phyloP scores from a whole-genome alignment of 2,113 vertebrate species.

The Struthidea cinerea region DNA sequence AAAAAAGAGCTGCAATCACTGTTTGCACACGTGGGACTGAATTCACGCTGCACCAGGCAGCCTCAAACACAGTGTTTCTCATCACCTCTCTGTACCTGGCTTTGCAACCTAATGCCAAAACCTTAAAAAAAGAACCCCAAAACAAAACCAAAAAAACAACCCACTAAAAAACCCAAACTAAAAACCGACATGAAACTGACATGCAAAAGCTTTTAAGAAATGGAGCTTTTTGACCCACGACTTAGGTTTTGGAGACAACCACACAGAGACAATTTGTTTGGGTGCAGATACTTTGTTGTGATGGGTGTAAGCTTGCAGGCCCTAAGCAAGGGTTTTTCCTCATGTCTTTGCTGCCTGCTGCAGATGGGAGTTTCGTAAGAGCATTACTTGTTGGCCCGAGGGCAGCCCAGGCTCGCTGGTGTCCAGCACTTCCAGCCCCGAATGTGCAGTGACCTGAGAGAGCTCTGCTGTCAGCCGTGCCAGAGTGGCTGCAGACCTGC shows the following conservation, averaged over 20 bases:
- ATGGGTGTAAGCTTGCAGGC: neutral
- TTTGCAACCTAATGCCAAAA: neutral
- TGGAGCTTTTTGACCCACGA: neutral
- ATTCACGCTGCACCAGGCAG: neutral
- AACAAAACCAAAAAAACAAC: too few relatives aligned
- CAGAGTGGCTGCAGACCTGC: neutral
- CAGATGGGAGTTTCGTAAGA: neutral
- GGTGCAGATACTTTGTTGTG: neutral
- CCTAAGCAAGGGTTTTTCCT: neutral
- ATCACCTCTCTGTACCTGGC: neutral
- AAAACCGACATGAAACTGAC: neutral
- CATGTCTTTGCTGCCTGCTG: neutral
- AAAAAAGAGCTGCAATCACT: neutral
- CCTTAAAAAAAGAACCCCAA: fast-evolving
- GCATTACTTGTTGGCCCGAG: neutral
- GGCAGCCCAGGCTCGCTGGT: neutral
- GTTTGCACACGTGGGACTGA: neutral
- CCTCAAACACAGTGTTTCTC: neutral
- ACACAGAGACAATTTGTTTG: neutral
- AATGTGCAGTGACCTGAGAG: neutral
- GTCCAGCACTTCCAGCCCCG: neutral
- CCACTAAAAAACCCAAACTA: too few relatives aligned
- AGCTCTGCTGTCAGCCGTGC: neutral
- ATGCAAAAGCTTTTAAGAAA: neutral
- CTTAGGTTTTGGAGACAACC: neutral